Conservation (phyloP, 2,888 invertebrate species). For the Mythimna vitellina region DNA sequence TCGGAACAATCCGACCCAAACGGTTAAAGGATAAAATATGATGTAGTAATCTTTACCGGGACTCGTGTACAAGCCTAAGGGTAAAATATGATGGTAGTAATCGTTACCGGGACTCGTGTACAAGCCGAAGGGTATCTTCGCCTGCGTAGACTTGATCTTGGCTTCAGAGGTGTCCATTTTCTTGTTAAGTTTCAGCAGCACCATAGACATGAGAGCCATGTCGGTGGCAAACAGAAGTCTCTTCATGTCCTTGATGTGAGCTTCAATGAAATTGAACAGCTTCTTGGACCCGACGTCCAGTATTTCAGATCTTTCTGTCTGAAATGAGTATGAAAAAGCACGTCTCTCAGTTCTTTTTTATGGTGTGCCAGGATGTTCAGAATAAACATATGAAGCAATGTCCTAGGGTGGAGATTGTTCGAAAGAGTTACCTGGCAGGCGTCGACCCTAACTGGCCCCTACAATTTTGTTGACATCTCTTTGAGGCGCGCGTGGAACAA, state of each 20-base stretch:
- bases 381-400: too few relatives aligned
- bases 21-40: not conserved
- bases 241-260: conserved; percentile 85
- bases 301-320: conserved; percentile 83
- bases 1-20: too few relatives aligned
- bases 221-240: conserved; percentile 84
- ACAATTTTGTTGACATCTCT: too few relatives aligned
- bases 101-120: conserved; percentile 84
- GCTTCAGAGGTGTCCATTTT: conserved; percentile 88
- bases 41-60: conserved; percentile 74
- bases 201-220: conserved; percentile 87
- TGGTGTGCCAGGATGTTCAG: too few relatives aligned
- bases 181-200: conserved; percentile 84
- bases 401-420: too few relatives aligned
- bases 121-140: conserved; percentile 86
- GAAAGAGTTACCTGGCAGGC: too few relatives aligned
- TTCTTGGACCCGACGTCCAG: conserved; percentile 77
- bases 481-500: too few relatives aligned
- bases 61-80: conserved; percentile 86
- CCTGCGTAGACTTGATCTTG: conserved; percentile 84
- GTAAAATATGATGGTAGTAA: conserved; percentile 61
- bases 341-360: too few relatives aligned
- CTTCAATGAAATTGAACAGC: conserved; percentile 79
- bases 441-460: too few relatives aligned
- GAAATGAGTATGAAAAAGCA: conserved; percentile 8